Evolutionary conservation across 2,888 invertebrate species (phyloP).

Genomic region (Metallyticus violacea): DNA sequence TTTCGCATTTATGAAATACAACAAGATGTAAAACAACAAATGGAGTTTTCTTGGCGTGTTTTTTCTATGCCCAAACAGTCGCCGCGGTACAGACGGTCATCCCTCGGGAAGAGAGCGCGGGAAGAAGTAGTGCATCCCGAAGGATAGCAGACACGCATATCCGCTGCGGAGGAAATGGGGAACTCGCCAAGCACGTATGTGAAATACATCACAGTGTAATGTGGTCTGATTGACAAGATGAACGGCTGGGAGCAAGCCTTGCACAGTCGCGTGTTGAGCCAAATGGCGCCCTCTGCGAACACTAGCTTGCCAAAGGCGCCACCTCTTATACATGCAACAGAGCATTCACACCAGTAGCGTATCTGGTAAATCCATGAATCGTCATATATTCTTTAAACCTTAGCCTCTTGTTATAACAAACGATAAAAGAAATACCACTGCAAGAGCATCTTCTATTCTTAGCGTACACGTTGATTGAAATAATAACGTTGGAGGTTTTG

Average conservation of each 20-base stretch:
- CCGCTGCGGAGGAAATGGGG: not conserved
- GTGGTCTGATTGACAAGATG: slow-evolving; percentile 20
- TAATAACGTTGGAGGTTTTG: no score
- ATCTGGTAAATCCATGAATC: not conserved
- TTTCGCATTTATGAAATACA: no score
- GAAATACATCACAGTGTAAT: slow-evolving; percentile 20
- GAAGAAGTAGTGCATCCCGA: not conserved
- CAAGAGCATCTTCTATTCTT: no score
- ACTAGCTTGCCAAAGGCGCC: not conserved
- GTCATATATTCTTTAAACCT: no score
- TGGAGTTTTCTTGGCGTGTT: not conserved
- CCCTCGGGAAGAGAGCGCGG: not conserved
- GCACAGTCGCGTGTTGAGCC: slow-evolving; percentile 6
- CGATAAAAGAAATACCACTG: no score
- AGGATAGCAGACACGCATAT: not conserved
- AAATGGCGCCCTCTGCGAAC: not conserved
- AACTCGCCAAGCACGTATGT: slow-evolving; percentile 5
- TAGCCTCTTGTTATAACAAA: no score
- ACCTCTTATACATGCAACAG: no score
- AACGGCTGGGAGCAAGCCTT: not conserved
- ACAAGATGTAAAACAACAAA: no score
- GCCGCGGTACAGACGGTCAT: not conserved
- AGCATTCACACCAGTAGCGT: no score
- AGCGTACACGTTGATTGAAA: no score
- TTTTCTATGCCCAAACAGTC: not conserved